A percentile compares a stretch with the other conserved stretches of the same genome.
These are phyloP conservation scores for Aegithalos caudatus DNA, from an alignment of 2,113 vertebrate species.

Conservation along the genomic window DNA sequence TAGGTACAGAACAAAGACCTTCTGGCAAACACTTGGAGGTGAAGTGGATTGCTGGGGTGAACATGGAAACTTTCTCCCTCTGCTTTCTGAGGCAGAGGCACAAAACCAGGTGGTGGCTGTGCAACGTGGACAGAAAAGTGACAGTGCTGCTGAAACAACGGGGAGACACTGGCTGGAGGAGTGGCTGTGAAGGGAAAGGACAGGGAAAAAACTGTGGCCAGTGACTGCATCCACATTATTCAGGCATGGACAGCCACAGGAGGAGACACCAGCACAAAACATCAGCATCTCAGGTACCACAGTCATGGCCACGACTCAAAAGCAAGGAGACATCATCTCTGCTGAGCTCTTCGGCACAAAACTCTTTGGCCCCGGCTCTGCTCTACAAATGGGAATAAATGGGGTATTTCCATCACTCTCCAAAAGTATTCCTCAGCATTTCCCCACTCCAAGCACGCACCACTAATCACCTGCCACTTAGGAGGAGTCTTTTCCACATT, in stretches of 20 bases:
- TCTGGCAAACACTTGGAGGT: conserved; percentile 3
- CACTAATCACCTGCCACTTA: neutral
- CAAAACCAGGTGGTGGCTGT: neutral
- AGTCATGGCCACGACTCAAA: neutral
- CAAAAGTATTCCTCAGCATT: neutral
- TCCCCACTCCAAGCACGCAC: neutral
- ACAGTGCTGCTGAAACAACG: neutral
- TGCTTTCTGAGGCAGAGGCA: neutral
- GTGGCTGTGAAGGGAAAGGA: neutral
- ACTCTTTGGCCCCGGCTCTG: neutral
- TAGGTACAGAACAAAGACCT: neutral
- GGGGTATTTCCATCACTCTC: neutral
- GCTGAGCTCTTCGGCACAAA: conserved; percentile 16
- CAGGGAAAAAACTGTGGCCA: neutral
- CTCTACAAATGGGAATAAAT: conserved; percentile 9
- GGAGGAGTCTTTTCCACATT: neutral
- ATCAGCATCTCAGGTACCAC: neutral
- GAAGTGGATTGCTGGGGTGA: neutral
- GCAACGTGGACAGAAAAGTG: neutral
- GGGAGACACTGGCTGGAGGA: neutral
- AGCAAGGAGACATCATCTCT: conserved; percentile 6
- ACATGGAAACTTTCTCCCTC: neutral
- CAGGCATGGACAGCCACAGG: neutral
- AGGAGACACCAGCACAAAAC: neutral
- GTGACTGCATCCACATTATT: neutral